A percentile compares a stretch with the other conserved stretches of the same genome.
These are phyloP conservation scores for Drosophila asahinai DNA, from an alignment of 1,140 invertebrate species.

Conservation along the genomic window DNA sequence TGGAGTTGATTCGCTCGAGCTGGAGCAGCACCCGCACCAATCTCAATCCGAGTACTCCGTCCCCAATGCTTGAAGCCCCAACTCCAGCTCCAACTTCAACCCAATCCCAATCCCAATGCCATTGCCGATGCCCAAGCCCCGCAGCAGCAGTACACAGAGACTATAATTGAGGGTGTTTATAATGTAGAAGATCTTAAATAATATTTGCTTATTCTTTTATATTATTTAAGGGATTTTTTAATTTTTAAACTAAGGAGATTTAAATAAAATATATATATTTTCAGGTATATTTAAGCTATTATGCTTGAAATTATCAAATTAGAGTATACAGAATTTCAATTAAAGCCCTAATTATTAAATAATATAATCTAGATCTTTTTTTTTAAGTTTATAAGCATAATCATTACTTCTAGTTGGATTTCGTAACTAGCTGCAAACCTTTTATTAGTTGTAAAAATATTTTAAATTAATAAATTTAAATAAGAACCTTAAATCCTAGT, in stretches of 20 bases:
- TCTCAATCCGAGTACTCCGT: slow-evolving; percentile 6
- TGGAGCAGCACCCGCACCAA: slow-evolving; percentile 63
- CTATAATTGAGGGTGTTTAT: not conserved
- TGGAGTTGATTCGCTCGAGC: slow-evolving; percentile 39
- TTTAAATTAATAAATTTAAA: no score
- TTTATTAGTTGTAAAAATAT: no score
- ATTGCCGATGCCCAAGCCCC: slow-evolving; percentile 57
- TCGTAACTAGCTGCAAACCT: fast-evolving
- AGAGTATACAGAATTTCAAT: no score
- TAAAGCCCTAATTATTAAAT: not conserved
- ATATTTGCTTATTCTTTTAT: not conserved
- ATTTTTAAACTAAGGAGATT: not conserved
- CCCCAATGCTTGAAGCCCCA: not conserved
- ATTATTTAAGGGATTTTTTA: not conserved
- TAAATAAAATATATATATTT: no score
- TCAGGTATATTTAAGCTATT: no score
- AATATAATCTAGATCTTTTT: not conserved
- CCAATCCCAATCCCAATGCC: slow-evolving; percentile 26
- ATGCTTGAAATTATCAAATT: no score
- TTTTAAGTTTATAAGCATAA: not conserved
- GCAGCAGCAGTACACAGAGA: slow-evolving; percentile 33
- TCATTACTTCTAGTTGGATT: not conserved
- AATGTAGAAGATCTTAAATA: not conserved
- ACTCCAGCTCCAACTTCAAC: slow-evolving; percentile 5
- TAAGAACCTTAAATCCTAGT: not conserved